Percentiles rank a stretch among this genome's conserved stretches.
Evolutionary conservation across 2,888 invertebrate genomes (phyloP).

Genomic region (Tipula lateralis): DNA sequence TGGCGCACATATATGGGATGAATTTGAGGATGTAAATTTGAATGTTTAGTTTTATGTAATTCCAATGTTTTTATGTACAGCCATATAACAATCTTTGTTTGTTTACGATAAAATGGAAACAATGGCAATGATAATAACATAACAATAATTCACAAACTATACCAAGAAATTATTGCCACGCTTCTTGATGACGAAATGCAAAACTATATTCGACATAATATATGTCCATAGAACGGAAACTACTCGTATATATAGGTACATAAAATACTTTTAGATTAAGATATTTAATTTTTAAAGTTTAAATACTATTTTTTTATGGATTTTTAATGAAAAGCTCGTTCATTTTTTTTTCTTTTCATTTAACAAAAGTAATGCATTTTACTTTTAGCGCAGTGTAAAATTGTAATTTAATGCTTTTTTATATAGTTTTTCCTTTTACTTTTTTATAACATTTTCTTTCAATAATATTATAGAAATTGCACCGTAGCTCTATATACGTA

Average conservation of each 20-base stretch:
- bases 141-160: background rate
- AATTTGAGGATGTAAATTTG: background rate
- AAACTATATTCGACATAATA: background rate
- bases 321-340: slow-evolving; percentile 11
- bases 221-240: background rate
- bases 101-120: background rate
- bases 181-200: background rate
- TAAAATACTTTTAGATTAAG: background rate
- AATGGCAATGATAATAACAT: background rate
- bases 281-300: background rate
- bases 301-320: background rate
- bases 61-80: background rate
- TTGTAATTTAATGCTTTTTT: background rate
- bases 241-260: background rate
- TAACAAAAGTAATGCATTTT: slow-evolving; percentile 7
- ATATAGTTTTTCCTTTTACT: slow-evolving; percentile 11
- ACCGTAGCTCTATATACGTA: background rate
- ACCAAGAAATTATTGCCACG: background rate
- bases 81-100: background rate
- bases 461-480: slow-evolving; percentile 9
- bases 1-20: background rate
- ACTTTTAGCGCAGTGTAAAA: slow-evolving; percentile 19
- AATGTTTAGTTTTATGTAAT: slow-evolving; percentile 9
- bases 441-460: slow-evolving; percentile 11
- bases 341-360: background rate